A percentile compares a stretch with the other conserved stretches of the same genome.
These are phyloP conservation scores for Meda fulgida DNA, from an alignment of 2,797 vertebrate genomes.

Conservation along the genomic window DNA sequence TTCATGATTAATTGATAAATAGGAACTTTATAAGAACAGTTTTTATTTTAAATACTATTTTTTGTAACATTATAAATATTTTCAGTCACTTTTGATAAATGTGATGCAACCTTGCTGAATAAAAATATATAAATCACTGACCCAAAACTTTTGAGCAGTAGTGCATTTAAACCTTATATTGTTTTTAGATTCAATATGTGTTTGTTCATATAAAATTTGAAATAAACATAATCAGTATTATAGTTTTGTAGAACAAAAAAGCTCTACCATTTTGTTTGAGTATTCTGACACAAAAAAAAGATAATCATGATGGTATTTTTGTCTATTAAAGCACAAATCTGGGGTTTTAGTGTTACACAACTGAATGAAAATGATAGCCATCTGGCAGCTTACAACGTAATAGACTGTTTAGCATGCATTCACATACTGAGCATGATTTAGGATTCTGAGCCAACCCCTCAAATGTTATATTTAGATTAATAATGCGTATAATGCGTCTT, in stretches of 20 bases:
- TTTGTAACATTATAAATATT: neutral
- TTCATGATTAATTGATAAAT: no score
- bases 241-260: neutral
- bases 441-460: slow-evolving; percentile 69
- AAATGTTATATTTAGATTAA: slow-evolving; percentile 75
- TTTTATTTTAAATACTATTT: neutral
- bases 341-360: slow-evolving; percentile 78
- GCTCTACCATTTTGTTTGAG: neutral
- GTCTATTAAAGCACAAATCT: slow-evolving; percentile 60
- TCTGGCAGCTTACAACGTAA: slow-evolving; percentile 77
- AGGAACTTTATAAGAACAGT: neutral
- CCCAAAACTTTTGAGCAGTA: neutral
- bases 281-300: neutral
- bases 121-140: neutral
- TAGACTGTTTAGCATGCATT: slow-evolving; percentile 66
- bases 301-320: slow-evolving; percentile 21
- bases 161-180: neutral
- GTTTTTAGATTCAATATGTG: neutral
- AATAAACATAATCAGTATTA: neutral
- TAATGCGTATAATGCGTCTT: slow-evolving; percentile 64
- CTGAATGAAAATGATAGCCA: slow-evolving; percentile 82
- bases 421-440: slow-evolving; percentile 74
- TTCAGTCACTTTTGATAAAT: neutral
- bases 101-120: neutral
- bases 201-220: neutral